These are phyloP conservation scores for Ascaphus truei DNA, from an alignment of 2,113 vertebrate species.

Conservation along the genomic window DNA sequence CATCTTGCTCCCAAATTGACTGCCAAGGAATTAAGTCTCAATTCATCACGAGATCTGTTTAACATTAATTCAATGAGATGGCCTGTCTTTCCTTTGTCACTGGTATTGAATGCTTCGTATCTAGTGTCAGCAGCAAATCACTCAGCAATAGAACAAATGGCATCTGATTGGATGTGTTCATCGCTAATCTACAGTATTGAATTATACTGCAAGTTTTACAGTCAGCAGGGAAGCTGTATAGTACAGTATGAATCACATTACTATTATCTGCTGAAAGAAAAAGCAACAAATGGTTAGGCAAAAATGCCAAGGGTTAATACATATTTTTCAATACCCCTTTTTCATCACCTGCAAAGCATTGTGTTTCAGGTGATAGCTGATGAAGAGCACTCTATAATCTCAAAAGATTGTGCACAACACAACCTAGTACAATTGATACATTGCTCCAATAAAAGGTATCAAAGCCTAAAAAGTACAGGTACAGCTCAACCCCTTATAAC, in stretches of 20 bases:
- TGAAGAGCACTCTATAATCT: too few species aligned
- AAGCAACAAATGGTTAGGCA: background rate
- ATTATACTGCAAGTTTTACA: slow-evolving; percentile 11
- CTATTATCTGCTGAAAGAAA: background rate
- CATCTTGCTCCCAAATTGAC: slow-evolving; percentile 30
- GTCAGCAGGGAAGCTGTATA: background rate
- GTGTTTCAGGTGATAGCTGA: too few species aligned
- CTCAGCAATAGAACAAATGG: slow-evolving; percentile 29
- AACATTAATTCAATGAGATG: slow-evolving; percentile 35
- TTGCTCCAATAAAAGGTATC: too few species aligned
- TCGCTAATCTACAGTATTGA: slow-evolving; percentile 29
- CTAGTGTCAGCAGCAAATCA: slow-evolving; percentile 36
- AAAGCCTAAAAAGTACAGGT: too few species aligned
- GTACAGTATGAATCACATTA: background rate
- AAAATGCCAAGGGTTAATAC: background rate
- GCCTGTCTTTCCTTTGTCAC: slow-evolving; percentile 31
- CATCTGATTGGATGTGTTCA: slow-evolving; percentile 13
- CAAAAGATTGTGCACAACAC: too few species aligned
- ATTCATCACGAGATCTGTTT: slow-evolving; percentile 38
- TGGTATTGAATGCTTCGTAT: slow-evolving; percentile 30
- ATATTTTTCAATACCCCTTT: too few species aligned
- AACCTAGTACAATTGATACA: too few species aligned
- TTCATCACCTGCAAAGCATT: too few species aligned
- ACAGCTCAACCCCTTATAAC: too few species aligned
- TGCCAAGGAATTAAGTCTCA: slow-evolving; percentile 35